phyloP scores from a whole-genome alignment of 1,140 invertebrate genomes.

The Temnothorax longispinosus region DNA sequence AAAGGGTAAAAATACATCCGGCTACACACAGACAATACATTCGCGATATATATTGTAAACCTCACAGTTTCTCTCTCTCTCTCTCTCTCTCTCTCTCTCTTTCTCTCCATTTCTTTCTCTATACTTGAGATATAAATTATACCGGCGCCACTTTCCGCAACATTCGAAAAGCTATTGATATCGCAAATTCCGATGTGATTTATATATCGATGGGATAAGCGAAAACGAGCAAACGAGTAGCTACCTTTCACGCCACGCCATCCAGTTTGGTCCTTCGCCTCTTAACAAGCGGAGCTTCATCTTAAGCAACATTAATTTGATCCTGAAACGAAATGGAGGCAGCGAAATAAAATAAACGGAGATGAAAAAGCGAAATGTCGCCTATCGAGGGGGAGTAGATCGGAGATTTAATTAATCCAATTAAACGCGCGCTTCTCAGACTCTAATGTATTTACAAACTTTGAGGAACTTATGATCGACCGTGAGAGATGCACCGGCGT shows the following conservation, averaged over 20 bases:
- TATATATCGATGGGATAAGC: background rate
- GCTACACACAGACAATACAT: background rate
- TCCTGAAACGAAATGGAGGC: background rate
- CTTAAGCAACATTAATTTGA: conserved; percentile 37
- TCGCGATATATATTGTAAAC: background rate
- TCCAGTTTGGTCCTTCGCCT: background rate
- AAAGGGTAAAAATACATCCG: background rate
- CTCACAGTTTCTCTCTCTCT: background rate
- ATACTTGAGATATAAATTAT: conserved; percentile 39
- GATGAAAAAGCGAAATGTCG: conserved; percentile 34
- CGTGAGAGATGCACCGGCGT: conserved; percentile 20
- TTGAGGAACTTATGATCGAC: conserved; percentile 48
- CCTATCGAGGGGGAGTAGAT: conserved; percentile 14
- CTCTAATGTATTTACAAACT: conserved; percentile 54
- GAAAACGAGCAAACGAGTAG: background rate
- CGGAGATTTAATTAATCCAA: conserved; percentile 51
- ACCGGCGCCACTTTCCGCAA: background rate
- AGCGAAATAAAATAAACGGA: conserved; percentile 47
- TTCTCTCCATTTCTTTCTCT: background rate
- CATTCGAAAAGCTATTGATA: conserved; percentile 1
- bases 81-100: background rate
- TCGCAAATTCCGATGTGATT: background rate
- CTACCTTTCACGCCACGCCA: too few relatives aligned
- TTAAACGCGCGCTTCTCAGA: conserved; percentile 8
- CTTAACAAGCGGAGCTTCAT: conserved; percentile 14